Conservation (phyloP, 2,113 vertebrate species). For the Oryzias celebensis region DNA sequence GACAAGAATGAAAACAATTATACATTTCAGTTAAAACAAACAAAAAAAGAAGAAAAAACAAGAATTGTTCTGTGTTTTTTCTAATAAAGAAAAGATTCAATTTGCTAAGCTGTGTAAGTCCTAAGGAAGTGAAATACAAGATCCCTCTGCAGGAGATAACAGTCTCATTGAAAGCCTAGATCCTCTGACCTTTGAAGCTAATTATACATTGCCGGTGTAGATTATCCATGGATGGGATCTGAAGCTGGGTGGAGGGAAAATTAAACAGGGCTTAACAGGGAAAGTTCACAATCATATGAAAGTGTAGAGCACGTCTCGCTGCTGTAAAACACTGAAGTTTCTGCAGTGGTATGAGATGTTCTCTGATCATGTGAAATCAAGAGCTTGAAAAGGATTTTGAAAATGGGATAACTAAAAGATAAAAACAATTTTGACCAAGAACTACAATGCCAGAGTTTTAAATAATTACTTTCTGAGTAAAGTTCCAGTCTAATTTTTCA, state of each 20-base stretch:
- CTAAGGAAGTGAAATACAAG: slow-evolving; percentile 29
- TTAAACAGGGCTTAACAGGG: slow-evolving; percentile 21
- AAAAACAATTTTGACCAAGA: too few relatives aligned
- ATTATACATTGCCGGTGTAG: slow-evolving; percentile 51
- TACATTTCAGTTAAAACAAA: too few relatives aligned
- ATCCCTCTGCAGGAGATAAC: slow-evolving; percentile 40
- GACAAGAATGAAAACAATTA: too few relatives aligned
- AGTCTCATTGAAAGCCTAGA: slow-evolving; percentile 55
- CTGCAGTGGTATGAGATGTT: neutral
- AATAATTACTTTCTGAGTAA: too few relatives aligned
- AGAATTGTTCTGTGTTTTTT: too few relatives aligned
- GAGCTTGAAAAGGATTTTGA: too few relatives aligned
- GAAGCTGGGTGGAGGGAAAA: slow-evolving; percentile 26
- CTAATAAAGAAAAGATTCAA: slow-evolving; percentile 36
- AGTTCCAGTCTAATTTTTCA: too few relatives aligned
- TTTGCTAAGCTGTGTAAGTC: slow-evolving; percentile 31
- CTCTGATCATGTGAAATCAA: too few relatives aligned
- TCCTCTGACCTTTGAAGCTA: slow-evolving; percentile 59
- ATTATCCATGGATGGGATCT: slow-evolving; percentile 27
- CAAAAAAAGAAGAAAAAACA: too few relatives aligned
- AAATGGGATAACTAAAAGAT: too few relatives aligned
- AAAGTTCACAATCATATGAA: slow-evolving; percentile 27
- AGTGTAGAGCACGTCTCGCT: slow-evolving; percentile 11
- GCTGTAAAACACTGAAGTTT: neutral
- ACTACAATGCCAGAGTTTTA: too few relatives aligned